Evolutionary conservation across 2,888 invertebrate genomes (phyloP).

Genomic region (Caenorhabditis sinica): DNA sequence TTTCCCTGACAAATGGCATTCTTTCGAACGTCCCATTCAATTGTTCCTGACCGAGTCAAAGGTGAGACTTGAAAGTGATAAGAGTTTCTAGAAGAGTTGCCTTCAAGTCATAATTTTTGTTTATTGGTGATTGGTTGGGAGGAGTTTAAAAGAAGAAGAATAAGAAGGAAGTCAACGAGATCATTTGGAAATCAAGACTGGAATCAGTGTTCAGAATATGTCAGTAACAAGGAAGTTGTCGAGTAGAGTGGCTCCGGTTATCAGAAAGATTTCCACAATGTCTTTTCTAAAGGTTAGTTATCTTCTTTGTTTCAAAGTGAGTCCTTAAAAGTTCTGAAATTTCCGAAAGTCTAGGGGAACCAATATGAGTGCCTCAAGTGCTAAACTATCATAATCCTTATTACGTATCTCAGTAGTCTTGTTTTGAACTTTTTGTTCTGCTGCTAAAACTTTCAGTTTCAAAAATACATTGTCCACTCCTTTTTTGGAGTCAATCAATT

Average conservation of each 20-base stretch:
- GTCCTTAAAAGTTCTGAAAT: background rate
- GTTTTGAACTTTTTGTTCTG: no score
- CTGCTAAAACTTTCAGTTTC: no score
- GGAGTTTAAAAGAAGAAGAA: constrained; percentile 14
- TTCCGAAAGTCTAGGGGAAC: no score
- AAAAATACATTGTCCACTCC: no score
- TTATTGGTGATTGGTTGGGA: constrained; percentile 31
- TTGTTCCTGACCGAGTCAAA: constrained; percentile 7
- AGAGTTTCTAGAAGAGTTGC: constrained; percentile 26
- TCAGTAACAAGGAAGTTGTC: constrained; percentile 47
- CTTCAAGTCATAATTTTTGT: constrained; percentile 32
- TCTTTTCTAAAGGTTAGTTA: constrained; percentile 45
- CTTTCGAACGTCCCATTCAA: constrained; percentile 30
- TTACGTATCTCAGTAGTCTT: no score
- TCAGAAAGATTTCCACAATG: constrained; percentile 57
- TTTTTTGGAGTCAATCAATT: no score
- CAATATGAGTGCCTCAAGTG: no score
- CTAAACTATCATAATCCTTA: no score
- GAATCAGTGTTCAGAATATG: background rate
- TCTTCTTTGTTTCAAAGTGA: background rate
- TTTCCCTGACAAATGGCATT: constrained; percentile 28
- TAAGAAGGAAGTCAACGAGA: background rate
- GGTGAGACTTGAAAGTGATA: constrained; percentile 36
- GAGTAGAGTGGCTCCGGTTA: constrained; percentile 49
- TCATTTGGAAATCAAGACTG: background rate